Evolutionary conservation across 2,797 vertebrate genomes (phyloP), one percentile per base, ranked within the genome.

Genomic region (Sitta carolinensis): DNA sequence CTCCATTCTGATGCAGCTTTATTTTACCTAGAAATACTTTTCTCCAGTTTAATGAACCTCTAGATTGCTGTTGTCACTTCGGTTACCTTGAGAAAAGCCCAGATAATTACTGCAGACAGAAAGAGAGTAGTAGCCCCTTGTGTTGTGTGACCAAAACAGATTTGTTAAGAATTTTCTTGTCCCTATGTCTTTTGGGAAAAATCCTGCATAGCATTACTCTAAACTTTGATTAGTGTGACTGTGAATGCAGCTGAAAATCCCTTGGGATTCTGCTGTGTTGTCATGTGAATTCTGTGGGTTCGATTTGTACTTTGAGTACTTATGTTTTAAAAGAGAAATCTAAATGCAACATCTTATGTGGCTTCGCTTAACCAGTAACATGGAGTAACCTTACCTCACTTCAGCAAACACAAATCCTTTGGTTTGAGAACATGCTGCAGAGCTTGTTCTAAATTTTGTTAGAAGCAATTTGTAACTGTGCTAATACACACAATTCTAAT

Each of bases 371-470:
- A 47, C 18, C 14, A 29, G 25, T 79, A 61, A 74, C 23, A 50
- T 3, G 18, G 50, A 89, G 13, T 58, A 90, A 32, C 43, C 36
- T 75, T 73, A 20, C 19, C 43, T 79, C 26, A 61, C 45, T 62
- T 92, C 36, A 58, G 70, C 36, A 64, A 83, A 63, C 32, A 34
- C 67, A 90, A 78, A 64, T 64, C 23, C 40, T 50, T 76, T 45
- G 19, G 14, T 89, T 83, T 88, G 51, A 82, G 77, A 63, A 51
- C 17, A 40, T 59, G 45, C 43, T 67, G 7, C 13, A 52, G 9
- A 61, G n/a, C 48, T 94, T 69, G 34, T 38, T 89, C 79, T 73
- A 87, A 79, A 70, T 93, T 55, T 47, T 78, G 43, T 79, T 95
- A 79, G 50, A 80, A 77, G 27, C 25, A 59, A 78, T 93, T 72